Evolutionary conservation across 2,113 vertebrate species (phyloP).

Genomic region (Anoura caudifer): DNA sequence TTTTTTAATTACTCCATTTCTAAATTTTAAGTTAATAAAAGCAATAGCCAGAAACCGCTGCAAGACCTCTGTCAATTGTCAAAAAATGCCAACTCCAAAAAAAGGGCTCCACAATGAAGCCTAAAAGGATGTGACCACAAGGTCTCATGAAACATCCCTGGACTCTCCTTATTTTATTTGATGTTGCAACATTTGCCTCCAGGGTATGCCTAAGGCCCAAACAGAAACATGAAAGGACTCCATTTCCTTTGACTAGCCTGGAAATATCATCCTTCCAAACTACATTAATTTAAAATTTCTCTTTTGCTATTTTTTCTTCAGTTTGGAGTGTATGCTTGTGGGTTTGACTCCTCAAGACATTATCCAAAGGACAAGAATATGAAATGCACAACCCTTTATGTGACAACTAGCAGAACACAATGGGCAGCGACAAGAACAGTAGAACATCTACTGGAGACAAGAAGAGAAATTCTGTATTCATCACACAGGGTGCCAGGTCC

Average conservation of each 20-base stretch:
- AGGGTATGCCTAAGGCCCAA: background rate
- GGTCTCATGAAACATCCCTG: background rate
- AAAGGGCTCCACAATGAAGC: background rate
- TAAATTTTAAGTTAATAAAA: slow-evolving; percentile 31
- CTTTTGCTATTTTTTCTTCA: background rate
- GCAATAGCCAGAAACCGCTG: background rate
- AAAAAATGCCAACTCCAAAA: background rate
- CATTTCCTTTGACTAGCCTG: background rate
- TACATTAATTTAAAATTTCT: background rate
- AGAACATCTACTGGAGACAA: background rate
- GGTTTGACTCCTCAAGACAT: background rate
- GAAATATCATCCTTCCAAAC: slow-evolving; percentile 23
- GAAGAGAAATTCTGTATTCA: background rate
- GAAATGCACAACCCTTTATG: background rate
- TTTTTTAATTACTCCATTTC: background rate
- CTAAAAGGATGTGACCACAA: background rate
- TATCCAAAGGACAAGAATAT: background rate
- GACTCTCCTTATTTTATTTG: background rate
- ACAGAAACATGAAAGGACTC: slow-evolving; percentile 27
- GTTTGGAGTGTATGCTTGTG: background rate
- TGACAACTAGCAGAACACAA: background rate
- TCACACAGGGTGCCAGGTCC: background rate
- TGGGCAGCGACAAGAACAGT: background rate
- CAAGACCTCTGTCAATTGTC: background rate
- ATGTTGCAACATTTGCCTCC: background rate